Conservation (phyloP, 2,888 invertebrate species). For the Stegophylla sp. region DNA sequence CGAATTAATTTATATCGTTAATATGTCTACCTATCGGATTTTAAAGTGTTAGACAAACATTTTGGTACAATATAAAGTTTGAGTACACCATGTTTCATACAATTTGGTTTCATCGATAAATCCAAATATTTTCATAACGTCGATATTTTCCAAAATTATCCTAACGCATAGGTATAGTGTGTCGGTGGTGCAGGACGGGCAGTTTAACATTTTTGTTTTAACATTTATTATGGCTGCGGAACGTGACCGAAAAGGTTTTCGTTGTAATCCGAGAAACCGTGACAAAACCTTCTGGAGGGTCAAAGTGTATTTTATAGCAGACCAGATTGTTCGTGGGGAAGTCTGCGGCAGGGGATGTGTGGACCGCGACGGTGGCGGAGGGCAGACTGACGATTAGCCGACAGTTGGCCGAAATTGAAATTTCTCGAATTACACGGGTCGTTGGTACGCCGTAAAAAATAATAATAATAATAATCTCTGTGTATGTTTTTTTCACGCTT, state of each 20-base stretch:
- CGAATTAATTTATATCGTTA: too few relatives aligned
- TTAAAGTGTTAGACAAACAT: too few relatives aligned
- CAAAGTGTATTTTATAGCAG: slow-evolving; percentile 55
- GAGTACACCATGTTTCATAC: not conserved
- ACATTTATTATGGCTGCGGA: slow-evolving; percentile 48
- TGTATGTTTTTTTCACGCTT: not conserved
- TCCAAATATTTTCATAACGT: slow-evolving; percentile 6
- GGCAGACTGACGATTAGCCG: slow-evolving; percentile 55
- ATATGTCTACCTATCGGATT: too few relatives aligned
- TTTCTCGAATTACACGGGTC: slow-evolving; percentile 59
- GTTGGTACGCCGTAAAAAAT: slow-evolving; percentile 51
- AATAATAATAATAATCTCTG: slow-evolving; percentile 48
- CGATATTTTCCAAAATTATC: not conserved
- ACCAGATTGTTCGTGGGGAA: slow-evolving; percentile 48
- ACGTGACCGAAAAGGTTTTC: slow-evolving; percentile 58
- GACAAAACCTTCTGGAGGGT: slow-evolving; percentile 56
- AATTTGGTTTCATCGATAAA: slow-evolving; percentile 2
- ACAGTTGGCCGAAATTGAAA: slow-evolving; percentile 59
- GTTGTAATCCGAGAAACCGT: slow-evolving; percentile 57
- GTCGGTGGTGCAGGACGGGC: not conserved
- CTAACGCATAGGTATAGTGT: not conserved
- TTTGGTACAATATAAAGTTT: too few relatives aligned
- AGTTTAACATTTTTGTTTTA: slow-evolving; percentile 51
- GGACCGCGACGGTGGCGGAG: not conserved
- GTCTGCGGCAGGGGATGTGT: not conserved